These are phyloP conservation scores for Etia nguti DNA, from an alignment of 2,113 vertebrate genomes.

Conservation along the genomic window DNA sequence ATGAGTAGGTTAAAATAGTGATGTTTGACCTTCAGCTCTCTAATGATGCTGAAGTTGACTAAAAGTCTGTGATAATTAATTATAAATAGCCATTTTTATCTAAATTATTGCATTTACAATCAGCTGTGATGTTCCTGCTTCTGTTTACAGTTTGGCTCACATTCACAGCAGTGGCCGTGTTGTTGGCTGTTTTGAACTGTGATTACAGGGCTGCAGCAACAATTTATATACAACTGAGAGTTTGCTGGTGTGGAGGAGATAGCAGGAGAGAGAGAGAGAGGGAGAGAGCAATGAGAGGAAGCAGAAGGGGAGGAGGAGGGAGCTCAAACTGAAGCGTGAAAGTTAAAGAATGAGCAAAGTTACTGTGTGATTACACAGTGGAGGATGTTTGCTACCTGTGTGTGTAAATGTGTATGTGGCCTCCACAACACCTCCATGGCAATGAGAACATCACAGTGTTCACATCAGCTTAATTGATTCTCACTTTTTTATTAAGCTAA, in stretches of 20 bases:
- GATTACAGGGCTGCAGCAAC: conserved; percentile 47
- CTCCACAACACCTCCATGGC: not conserved
- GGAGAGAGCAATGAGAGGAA: not conserved
- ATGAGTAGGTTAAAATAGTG: not conserved
- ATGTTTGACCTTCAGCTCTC: not conserved
- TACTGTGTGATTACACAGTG: conserved; percentile 26
- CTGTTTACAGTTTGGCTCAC: not conserved
- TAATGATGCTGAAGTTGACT: not conserved
- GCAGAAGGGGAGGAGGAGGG: not conserved
- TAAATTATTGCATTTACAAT: not conserved
- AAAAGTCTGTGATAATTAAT: not conserved
- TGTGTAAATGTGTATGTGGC: not conserved
- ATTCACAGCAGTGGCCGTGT: not conserved
- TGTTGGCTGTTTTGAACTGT: conserved; percentile 11
- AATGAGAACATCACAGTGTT: not conserved
- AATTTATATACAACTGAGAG: conserved; percentile 23
- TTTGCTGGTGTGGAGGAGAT: conserved; percentile 22
- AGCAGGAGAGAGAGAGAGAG: not conserved
- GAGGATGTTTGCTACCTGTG: conserved; percentile 27
- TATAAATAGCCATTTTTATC: not conserved
- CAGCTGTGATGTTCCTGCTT: not conserved
- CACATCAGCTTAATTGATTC: not conserved
- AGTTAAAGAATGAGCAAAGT: conserved; percentile 33
- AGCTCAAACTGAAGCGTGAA: conserved; percentile 28
- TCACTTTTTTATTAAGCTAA: not conserved